Conservation (phyloP, 2,797 vertebrate genomes). For the Poeciliopsis presidionis region DNA sequence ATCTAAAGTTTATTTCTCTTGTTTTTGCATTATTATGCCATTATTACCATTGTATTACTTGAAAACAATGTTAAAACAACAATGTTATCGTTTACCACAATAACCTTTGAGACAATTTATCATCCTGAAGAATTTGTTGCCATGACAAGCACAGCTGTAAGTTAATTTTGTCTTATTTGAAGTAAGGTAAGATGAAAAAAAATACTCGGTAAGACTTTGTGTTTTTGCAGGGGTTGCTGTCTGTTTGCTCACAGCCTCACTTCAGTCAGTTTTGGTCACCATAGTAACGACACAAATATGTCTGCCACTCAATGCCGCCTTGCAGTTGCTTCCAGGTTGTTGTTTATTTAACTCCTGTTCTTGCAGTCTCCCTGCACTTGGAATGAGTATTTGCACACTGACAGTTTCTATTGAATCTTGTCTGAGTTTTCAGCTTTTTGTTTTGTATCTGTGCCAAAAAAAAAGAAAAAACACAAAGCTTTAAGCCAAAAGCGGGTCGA, state of each 20-base stretch:
- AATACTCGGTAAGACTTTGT: too few species aligned
- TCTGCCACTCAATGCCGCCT: conserved; percentile 45
- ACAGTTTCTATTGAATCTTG: conserved; percentile 34
- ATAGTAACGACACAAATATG: conserved; percentile 70
- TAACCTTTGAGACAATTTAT: too few species aligned
- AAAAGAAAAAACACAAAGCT: not conserved
- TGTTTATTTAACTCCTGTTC: conserved; percentile 35
- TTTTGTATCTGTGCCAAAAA: conserved; percentile 36
- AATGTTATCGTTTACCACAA: too few species aligned
- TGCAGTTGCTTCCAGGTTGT: conserved; percentile 39
- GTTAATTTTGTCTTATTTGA: too few species aligned
- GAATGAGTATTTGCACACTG: conserved; percentile 63
- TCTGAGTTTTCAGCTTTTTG: conserved; percentile 42
- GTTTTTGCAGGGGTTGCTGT: conserved; percentile 46
- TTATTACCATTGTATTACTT: too few species aligned
- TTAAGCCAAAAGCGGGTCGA: not conserved
- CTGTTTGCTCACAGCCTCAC: conserved; percentile 53
- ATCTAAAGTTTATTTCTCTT: too few species aligned
- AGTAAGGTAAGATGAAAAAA: too few species aligned
- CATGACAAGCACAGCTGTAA: too few species aligned
- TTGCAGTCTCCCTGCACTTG: conserved; percentile 29
- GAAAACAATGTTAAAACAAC: too few species aligned
- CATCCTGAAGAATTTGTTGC: too few species aligned
- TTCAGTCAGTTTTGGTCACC: conserved; percentile 58
- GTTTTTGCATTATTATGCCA: too few species aligned